Conservation (phyloP, 1,140 invertebrate species). For the Phenacoccus solenopsis region DNA sequence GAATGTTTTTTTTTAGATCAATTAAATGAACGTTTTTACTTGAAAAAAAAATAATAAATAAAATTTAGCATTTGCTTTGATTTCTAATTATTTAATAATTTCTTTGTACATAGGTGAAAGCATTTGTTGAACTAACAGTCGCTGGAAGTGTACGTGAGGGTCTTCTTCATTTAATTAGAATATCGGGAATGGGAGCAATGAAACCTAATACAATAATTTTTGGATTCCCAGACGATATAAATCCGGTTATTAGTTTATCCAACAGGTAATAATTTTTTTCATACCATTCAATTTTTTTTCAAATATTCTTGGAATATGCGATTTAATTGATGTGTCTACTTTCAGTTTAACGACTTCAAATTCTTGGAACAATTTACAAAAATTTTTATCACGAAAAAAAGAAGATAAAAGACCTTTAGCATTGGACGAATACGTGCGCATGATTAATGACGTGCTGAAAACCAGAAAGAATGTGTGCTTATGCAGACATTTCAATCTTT, state of each 20-base stretch:
- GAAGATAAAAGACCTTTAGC: conserved; percentile 27
- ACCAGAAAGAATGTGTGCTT: conserved; percentile 92
- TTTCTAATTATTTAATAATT: too few relatives aligned
- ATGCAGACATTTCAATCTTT: conserved; percentile 75
- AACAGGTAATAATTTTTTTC: too few relatives aligned
- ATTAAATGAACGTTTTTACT: not conserved
- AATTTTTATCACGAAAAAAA: conserved; percentile 25
- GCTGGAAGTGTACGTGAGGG: conserved; percentile 74
- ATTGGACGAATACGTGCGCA: conserved; percentile 67
- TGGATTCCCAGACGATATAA: too few relatives aligned
- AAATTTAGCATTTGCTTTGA: not conserved
- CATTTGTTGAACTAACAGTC: conserved; percentile 90
- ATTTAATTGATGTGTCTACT: too few relatives aligned
- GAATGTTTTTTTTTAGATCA: not conserved
- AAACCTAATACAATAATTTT: conserved; percentile 92
- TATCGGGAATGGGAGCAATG: conserved; percentile 95
- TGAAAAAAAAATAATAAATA: not conserved
- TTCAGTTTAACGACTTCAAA: too few relatives aligned
- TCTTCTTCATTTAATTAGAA: conserved; percentile 77
- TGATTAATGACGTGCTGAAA: conserved; percentile 73
- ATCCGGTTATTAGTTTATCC: too few relatives aligned
- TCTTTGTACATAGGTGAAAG: conserved; percentile 57
- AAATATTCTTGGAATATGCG: too few relatives aligned
- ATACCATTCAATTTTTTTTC: too few relatives aligned
- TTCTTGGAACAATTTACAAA: not conserved